These are phyloP conservation scores for Ceratina calcarata DNA, from an alignment of 1,140 invertebrate genomes.

Conservation along the genomic window DNA sequence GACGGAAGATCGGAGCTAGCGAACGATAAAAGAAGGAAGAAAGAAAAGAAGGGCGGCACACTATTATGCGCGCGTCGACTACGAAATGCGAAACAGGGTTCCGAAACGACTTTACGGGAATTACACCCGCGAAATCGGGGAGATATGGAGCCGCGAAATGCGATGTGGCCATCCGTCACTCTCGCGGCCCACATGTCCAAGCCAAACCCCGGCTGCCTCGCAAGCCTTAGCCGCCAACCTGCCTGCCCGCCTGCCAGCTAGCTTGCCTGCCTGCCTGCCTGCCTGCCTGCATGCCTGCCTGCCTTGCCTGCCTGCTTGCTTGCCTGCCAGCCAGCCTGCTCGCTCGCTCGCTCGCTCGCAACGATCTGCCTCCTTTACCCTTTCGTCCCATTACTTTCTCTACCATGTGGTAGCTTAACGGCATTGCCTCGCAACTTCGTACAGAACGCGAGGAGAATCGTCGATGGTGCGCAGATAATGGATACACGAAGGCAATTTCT, in stretches of 20 bases:
- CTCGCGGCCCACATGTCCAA: slow-evolving; percentile 67
- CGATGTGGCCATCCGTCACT: slow-evolving; percentile 80
- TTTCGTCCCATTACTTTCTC: background rate
- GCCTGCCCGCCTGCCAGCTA: background rate
- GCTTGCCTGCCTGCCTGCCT: slow-evolving; percentile 9
- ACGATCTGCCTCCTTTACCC: background rate
- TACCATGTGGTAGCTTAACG: slow-evolving; percentile 29
- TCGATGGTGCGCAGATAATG: slow-evolving; percentile 4
- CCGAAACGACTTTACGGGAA: slow-evolving; percentile 80
- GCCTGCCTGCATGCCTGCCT: background rate
- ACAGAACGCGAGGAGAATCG: background rate
- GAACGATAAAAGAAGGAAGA: slow-evolving; percentile 32
- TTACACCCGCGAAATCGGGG: slow-evolving; percentile 79
- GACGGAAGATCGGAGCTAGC: background rate
- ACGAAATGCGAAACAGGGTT: slow-evolving; percentile 54
- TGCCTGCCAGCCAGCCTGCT: background rate
- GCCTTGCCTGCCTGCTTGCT: too few species aligned
- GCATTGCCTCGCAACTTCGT: background rate
- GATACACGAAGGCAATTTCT: background rate
- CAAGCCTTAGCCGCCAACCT: background rate
- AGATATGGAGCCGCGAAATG: slow-evolving; percentile 79
- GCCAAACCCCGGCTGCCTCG: slow-evolving; percentile 43
- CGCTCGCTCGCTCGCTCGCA: slow-evolving; percentile 6
- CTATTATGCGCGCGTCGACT: slow-evolving; percentile 38
- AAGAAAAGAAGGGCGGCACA: too few species aligned